Percentiles rank a stretch among this genome's conserved stretches.
phyloP scores from a whole-genome alignment of 2,797 vertebrate species.

The Acanthopagrus latus region DNA sequence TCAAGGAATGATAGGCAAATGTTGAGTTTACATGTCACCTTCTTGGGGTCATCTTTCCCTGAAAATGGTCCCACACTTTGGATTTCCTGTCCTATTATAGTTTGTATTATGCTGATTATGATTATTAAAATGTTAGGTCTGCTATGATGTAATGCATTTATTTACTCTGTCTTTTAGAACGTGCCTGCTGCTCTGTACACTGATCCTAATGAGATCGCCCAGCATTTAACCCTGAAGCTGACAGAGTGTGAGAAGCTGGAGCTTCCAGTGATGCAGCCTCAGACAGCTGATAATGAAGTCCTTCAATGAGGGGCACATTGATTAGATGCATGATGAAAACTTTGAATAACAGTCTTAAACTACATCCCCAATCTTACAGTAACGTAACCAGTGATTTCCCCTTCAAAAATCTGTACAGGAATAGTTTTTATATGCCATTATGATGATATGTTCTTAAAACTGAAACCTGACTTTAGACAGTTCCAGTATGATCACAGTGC shows the following conservation, averaged over 20 bases:
- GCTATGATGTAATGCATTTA: not conserved
- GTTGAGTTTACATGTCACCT: no score
- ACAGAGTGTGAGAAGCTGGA: constrained; percentile 92
- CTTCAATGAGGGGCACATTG: constrained; percentile 25
- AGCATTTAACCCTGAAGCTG: constrained; percentile 92
- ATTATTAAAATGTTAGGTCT: not conserved
- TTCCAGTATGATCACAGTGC: not conserved
- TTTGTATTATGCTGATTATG: no score
- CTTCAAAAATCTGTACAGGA: constrained; percentile 32
- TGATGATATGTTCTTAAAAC: constrained; percentile 31
- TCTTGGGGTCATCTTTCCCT: no score
- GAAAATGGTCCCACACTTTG: no score
- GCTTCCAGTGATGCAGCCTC: constrained; percentile 63
- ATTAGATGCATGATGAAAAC: constrained; percentile 32
- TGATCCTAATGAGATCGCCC: constrained; percentile 95
- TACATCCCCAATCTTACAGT: constrained; percentile 5
- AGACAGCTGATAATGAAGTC: constrained; percentile 40
- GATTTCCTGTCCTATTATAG: no score
- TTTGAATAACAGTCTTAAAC: constrained; percentile 8
- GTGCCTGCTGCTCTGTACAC: constrained; percentile 92
- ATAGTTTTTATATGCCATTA: constrained; percentile 40
- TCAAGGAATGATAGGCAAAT: no score
- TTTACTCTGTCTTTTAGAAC: constrained; percentile 77
- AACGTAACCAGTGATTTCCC: constrained; percentile 9
- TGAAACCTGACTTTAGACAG: not conserved